Percentiles rank a stretch among this genome's conserved stretches.
Conservation (phyloP, 2,888 invertebrate genomes). For the Nebria salina region DNA sequence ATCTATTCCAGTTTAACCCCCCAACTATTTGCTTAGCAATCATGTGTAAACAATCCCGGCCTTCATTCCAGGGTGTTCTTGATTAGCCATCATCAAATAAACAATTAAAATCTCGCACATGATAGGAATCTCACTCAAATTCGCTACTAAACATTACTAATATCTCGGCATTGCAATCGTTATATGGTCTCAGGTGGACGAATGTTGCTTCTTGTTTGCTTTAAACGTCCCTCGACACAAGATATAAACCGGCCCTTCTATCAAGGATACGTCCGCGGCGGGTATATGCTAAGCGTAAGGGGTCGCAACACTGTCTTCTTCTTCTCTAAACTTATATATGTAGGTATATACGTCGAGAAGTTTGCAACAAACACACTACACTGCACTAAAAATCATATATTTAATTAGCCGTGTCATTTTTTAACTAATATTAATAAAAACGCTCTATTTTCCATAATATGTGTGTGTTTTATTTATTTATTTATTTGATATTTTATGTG, state of each 20-base stretch:
- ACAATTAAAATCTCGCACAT: not conserved
- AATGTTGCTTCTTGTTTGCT: not conserved
- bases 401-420: no score
- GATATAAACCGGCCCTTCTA: not conserved
- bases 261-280: not conserved
- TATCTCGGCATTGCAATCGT: no score
- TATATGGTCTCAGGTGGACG: not conserved
- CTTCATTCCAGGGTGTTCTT: not conserved
- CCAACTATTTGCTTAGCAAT: not conserved
- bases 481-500: no score
- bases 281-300: not conserved
- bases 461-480: no score
- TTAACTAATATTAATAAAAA: no score
- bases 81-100: not conserved
- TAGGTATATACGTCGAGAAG: no score
- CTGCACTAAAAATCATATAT: no score
- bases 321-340: no score
- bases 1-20: not conserved
- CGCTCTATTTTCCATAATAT: no score
- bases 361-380: no score
- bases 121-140: no score
- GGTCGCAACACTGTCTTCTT: not conserved
- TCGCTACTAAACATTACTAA: no score
- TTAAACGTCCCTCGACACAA: not conserved
- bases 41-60: not conserved